Evolutionary conservation across 2,797 vertebrate species (phyloP), one percentile per base, ranked within the genome.

Genomic region (Limnodromus scolopaceus): DNA sequence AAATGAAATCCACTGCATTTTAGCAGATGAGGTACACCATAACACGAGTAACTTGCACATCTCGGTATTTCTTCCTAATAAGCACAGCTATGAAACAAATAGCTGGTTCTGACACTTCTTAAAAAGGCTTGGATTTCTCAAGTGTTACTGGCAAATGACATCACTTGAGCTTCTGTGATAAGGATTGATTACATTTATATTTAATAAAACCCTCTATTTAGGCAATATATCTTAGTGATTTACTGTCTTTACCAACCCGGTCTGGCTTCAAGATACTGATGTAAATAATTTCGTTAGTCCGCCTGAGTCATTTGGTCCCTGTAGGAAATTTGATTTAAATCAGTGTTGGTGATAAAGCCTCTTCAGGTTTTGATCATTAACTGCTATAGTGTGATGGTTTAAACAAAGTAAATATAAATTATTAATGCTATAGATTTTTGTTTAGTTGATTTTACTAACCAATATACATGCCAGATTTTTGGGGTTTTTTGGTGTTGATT

Each of bases 131-230:
- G 72, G 13, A 34, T 65, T 89, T 86, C 69, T 95, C 9, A 22
- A 32, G 66, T 53, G 60, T 30, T 77, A 27, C 27, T 76, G 34
- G 32, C 11, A 91, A 17, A 38, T 70, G 41, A 48, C 68, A 18
- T 20, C 58, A 89, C 9, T 55, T 55, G 43, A 74, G 22, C 57
- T 64, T 82, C 58, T 87, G n/a, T 91, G 60, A 16, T 45, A 70
- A 60, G 55, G 43, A 45, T 19, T 76, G 32, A 83, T 70, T 75
- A 36, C 27, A 20, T 81, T 76, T 92, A 39, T 91, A 81, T 94
- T 90, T 86, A 27, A 84, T 84, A 60, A 70, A 87, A 41, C 9
- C 13, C 13, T 87, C 15, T 79, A 2, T 80, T 79, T 9, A 23
- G 10, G 10, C 38, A 18, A 34, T 58, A 0, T 38, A 2, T 66